Evolutionary conservation across 2,113 vertebrate species (phyloP).

Genomic region (Micromys minutus): DNA sequence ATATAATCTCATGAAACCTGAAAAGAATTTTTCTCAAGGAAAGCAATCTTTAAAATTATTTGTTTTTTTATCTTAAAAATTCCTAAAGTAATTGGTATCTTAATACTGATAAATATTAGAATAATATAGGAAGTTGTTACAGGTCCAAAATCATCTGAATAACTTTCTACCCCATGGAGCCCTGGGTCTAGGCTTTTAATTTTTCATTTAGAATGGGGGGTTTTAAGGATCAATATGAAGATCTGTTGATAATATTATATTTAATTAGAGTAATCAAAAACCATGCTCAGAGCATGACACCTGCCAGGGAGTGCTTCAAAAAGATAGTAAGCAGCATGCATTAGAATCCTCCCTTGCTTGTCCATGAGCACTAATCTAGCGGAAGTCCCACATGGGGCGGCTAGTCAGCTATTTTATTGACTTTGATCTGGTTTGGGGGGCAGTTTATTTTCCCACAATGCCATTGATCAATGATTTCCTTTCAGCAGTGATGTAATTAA

Average conservation of each 20-base stretch:
- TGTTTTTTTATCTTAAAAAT: conserved; percentile 58
- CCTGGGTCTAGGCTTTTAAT: conserved; percentile 79
- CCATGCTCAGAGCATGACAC: conserved; percentile 84
- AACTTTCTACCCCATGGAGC: conserved; percentile 70
- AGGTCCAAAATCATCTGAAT: conserved; percentile 77
- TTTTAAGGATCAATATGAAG: conserved; percentile 85
- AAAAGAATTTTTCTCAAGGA: conserved; percentile 41
- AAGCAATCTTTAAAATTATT: conserved; percentile 21
- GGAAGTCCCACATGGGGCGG: conserved; percentile 85
- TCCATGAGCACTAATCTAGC: conserved; percentile 85
- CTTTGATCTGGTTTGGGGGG: conserved; percentile 92
- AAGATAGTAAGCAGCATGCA: conserved; percentile 79
- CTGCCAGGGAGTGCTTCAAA: conserved; percentile 86
- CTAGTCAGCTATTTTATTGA: conserved; percentile 88
- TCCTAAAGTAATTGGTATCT: conserved; percentile 63
- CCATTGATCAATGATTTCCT: conserved; percentile 94
- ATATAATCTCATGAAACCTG: conserved; percentile 34
- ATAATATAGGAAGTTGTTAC: conserved; percentile 71
- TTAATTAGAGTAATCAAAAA: conserved; percentile 91
- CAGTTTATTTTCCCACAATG: conserved; percentile 92
- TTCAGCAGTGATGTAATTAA: conserved; percentile 95
- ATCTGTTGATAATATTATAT: conserved; percentile 88
- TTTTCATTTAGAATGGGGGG: conserved; percentile 81
- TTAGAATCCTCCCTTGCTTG: conserved; percentile 72
- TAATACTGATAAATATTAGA: conserved; percentile 71